Base-by-base conservation (phyloP, 2,888 invertebrate genomes). In the Eudemis profundana region DNA sequence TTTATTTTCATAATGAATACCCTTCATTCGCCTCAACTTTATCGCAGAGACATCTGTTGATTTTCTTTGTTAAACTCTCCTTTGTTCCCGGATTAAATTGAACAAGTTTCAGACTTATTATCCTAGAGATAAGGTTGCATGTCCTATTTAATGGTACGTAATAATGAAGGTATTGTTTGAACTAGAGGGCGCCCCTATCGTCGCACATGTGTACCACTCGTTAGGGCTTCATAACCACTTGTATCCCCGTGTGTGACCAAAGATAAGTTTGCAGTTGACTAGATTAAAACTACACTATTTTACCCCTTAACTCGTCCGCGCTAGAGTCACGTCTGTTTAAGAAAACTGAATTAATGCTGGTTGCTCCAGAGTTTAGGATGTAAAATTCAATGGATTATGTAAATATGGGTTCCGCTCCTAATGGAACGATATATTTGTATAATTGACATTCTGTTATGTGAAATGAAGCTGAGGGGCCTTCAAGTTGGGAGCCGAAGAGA, bases 211-310 rank as follows among this genome's bases (percentile, higher is more conserved):
- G 72, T 69, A 67, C 67, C 67, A 50, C 70, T 72, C 71, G 71
- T 69, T 71, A 71, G 60, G 70, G 72, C 69, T 72, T 70, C 71
- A 68, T 69, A 72, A 73, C 70, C 68, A 71, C 72, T 70, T 70
- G 68, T 69, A 66, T 67, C 65, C 73, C 68, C 72, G 69, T 65
- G 67, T 71, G 68, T 61, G 50, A 65, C 47, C 69, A 65, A 64
- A 67, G 54, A 40, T 59, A 51, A 14, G 15, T 53, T 53, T 60
- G 53, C 59, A 17, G 38, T n/a, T 23, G 19, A 19, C 29, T 17
- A 12, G 29, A 29, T 46, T 60, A 19, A 21, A 47, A 59, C 10
- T 44, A 59, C 19, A 53, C 40, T 21, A 60, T 15, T 40, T 2
- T 40, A 29, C 12, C n/a, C 59, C 47, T 53, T 60, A 47, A 53